These are phyloP conservation scores for Mormyrus hasselquistii DNA, from an alignment of 2,797 vertebrate genomes.

Conservation along the genomic window DNA sequence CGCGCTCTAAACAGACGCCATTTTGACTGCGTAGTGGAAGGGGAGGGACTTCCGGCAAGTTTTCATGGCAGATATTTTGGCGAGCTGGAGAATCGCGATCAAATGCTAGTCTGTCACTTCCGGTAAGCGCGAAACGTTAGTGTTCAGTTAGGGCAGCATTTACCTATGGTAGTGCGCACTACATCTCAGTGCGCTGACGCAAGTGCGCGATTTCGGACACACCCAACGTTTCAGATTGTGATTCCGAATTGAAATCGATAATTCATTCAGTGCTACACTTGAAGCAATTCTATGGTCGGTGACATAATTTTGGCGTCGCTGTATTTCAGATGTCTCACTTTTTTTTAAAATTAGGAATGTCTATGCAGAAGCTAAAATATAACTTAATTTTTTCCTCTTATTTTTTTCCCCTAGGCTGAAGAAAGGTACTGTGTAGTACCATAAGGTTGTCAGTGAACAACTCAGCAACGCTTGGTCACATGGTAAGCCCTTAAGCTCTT, in stretches of 20 bases:
- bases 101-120: too few species aligned
- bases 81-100: too few species aligned
- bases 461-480: conserved; percentile 58
- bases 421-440: conserved; percentile 38
- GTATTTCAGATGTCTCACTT: not conserved
- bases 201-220: too few species aligned
- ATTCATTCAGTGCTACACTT: not conserved
- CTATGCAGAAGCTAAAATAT: conserved; percentile 14
- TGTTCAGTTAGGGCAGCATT: too few species aligned
- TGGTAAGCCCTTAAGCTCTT: conserved; percentile 49
- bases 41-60: too few species aligned
- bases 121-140: too few species aligned
- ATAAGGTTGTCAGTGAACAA: conserved; percentile 34
- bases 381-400: conserved; percentile 8
- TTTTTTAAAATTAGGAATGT: not conserved
- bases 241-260: not conserved
- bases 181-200: too few species aligned
- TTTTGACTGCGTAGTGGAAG: too few species aligned
- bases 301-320: not conserved
- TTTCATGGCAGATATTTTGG: too few species aligned
- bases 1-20: too few species aligned
- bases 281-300: not conserved
- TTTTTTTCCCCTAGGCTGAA: conserved; percentile 34
- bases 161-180: too few species aligned
- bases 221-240: not conserved